Evolutionary conservation across 2,797 vertebrate species (phyloP), one percentile per base, ranked within the genome.

Genomic region (Poeciliopsis infans): DNA sequence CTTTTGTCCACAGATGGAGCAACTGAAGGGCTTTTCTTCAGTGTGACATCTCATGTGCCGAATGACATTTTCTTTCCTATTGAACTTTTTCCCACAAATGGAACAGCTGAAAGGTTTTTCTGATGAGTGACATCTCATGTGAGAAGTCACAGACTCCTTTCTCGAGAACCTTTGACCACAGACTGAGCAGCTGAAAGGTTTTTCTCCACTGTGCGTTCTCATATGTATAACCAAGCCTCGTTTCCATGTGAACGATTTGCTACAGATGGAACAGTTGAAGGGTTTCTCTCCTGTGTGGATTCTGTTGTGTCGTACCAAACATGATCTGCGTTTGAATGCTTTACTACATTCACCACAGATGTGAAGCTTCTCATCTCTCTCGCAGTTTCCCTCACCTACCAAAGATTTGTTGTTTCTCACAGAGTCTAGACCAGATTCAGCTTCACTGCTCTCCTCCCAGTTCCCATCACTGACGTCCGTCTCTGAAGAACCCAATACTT

Each of bases 211-310:
- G 55, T 78, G 77, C 1, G 45, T 72, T 33, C 77, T 78, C 20
- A 57, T 36, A 55, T 78, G 77, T 36, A 46, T 43, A 11, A 72
- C 77, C n/a, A 71, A 72, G 61, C 80, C 28, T 57, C 69, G 13
- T 71, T 85, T 77, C 75, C 75, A 68, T 5, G 41, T 55, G 23
- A 74, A 81, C 10, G 39, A 41, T 55, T 72, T 64, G 11, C 45
- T 66, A 5, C 80, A 81, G 10, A 77, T 33, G 2, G 75, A 28
- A 59, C 75, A 81, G 41, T 7, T 74, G 75, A 55, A 81, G 6
- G 80, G 77, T 47, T 72, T 59, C 18, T 43, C 53, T 20, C 70
- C 77, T 20, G 75, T 77, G 64, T 77, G 75, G 47, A 69, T 69
- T 31, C 64, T 41, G 16, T 69, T 69, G 64, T 77, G 76, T 33